phyloP scores from a whole-genome alignment of 2,113 vertebrate species.

The Mobula birostris region DNA sequence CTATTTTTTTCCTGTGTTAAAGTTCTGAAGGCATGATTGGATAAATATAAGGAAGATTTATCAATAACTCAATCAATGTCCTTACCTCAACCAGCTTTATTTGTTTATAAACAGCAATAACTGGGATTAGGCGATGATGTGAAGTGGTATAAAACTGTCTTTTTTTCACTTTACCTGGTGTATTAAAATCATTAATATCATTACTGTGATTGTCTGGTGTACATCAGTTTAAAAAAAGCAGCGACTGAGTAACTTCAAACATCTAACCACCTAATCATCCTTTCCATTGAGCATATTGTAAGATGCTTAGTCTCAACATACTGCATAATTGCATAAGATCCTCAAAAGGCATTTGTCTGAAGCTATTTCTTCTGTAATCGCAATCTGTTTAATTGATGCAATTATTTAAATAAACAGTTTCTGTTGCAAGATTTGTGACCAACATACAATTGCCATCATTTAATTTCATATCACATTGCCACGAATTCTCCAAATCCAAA shows the following conservation, averaged over 20 bases:
- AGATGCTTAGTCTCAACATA: neutral
- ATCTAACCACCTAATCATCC: neutral
- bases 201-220: neutral
- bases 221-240: neutral
- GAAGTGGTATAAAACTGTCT: neutral
- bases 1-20: neutral
- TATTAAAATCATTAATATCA: neutral
- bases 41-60: neutral
- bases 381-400: neutral
- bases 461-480: neutral
- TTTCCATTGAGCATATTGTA: neutral
- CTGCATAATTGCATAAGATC: too few species aligned
- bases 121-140: neutral
- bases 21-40: too few species aligned
- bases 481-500: neutral
- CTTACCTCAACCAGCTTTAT: too few species aligned
- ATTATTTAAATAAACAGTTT: slow-evolving; percentile 12
- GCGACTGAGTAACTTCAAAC: neutral
- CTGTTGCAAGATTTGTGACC: neutral
- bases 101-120: neutral
- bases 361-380: neutral
- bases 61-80: neutral
- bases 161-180: neutral
- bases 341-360: neutral
- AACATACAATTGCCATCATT: neutral